phyloP scores from a whole-genome alignment of 2,113 vertebrate genomes.

The Myotis yumanensis region DNA sequence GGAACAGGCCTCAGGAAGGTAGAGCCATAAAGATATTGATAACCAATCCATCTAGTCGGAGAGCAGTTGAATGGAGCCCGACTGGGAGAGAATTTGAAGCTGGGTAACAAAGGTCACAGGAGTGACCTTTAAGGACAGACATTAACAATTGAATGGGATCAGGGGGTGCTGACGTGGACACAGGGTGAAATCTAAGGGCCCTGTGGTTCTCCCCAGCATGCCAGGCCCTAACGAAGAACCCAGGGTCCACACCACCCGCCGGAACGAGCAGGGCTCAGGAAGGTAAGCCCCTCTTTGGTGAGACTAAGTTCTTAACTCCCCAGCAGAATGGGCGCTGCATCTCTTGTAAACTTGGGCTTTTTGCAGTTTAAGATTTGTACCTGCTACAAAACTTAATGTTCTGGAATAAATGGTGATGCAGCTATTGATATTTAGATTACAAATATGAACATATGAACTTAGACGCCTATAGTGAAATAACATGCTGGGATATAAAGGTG shows the following conservation, averaged over 20 bases:
- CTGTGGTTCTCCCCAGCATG: neutral
- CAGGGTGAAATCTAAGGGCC: neutral
- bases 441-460: neutral
- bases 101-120: neutral
- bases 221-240: neutral
- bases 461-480: neutral
- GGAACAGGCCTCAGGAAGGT: neutral
- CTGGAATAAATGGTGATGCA: neutral
- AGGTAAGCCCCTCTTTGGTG: neutral
- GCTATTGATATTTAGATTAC: neutral
- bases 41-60: fast-evolving
- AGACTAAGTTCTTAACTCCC: neutral
- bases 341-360: neutral
- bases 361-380: neutral
- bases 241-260: neutral
- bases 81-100: neutral
- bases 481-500: neutral
- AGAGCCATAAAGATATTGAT: fast-evolving
- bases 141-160: neutral
- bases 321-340: neutral
- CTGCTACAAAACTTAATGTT: neutral
- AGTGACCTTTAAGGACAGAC: neutral
- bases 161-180: neutral
- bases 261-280: neutral
- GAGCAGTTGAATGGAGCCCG: neutral